These are phyloP conservation scores for Xenopus laevis DNA, from an alignment of 2,113 vertebrate species.

Conservation along the genomic window DNA sequence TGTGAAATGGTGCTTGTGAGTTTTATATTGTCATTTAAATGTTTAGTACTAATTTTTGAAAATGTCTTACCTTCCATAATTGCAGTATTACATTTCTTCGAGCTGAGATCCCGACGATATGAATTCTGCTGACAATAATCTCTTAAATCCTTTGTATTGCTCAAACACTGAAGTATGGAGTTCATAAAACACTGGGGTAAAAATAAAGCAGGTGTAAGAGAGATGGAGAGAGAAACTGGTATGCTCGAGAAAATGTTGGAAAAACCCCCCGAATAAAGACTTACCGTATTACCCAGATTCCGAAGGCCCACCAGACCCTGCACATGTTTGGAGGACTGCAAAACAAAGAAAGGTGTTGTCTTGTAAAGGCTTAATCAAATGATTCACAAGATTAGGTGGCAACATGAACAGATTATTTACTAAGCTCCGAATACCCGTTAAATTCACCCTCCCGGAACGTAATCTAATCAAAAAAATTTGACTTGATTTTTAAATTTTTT, in stretches of 20 bases:
- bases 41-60: too few relatives aligned
- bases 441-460: too few relatives aligned
- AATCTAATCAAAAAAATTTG: too few relatives aligned
- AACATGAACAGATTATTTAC: too few relatives aligned
- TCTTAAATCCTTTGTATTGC: slow-evolving; percentile 86
- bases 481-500: too few relatives aligned
- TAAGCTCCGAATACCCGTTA: too few relatives aligned
- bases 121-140: slow-evolving; percentile 88
- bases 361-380: too few relatives aligned
- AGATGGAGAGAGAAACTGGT: neutral
- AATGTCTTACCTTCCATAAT: slow-evolving; percentile 80
- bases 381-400: too few relatives aligned
- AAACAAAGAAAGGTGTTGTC: slow-evolving; percentile 19
- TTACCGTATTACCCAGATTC: slow-evolving; percentile 95
- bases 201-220: slow-evolving; percentile 9
- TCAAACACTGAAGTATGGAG: slow-evolving; percentile 94
- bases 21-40: too few relatives aligned
- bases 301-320: slow-evolving; percentile 89
- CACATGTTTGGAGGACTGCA: slow-evolving; percentile 83
- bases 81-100: slow-evolving; percentile 67
- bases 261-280: slow-evolving; percentile 43
- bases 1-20: too few relatives aligned
- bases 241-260: too few relatives aligned
- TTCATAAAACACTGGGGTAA: slow-evolving; percentile 85
- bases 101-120: slow-evolving; percentile 79